Evolutionary conservation across 2,797 vertebrate species (phyloP), one percentile per base, ranked within the genome.

Genomic region (Muscicapa comitata): DNA sequence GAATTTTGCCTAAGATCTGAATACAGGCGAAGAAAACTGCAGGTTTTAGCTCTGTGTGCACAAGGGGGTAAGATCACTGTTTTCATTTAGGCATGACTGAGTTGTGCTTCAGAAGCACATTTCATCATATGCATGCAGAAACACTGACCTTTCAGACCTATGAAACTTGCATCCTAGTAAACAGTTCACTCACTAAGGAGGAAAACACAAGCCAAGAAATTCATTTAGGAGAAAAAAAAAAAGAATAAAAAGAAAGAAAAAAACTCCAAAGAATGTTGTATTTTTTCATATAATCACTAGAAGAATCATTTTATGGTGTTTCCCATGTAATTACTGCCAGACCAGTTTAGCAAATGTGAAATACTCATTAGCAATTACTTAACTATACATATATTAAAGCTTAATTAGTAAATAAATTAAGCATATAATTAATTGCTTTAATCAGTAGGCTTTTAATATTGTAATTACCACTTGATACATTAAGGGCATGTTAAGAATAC

Each of bases 391-490:
- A 96, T 97, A 97, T 97, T 98, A 98, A 97, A 98, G 90, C 96
- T 97, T 97, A 98, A 98, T 97, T 98, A 97, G 95, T 98, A 98
- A 98, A 97, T 97, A 98, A 96, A 97, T 97, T 98, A 97, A 95
- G 96, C 93, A 96, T 93, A 96, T 96, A 97, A 97, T 97, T 97
- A 97, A 97, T 98, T 96, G 95, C 90, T 97, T 96, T 97, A 97
- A 96, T 97, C 92, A 96, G 89, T 70, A 84, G 73, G 92, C 88
- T 97, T 95, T 98, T 98, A 97, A 97, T 98, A 97, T 96, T 97
- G 90, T 93, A 97, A 96, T 97, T 98, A 97, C 97, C 91, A 80
- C 91, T 95, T 96, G 96, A 95, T 97, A 92, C 92, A 96, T 97
- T 96, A 98, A 97, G 94, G 95, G 95, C 97, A 97, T 97, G 96